Conservation (phyloP, 2,888 invertebrate species). For the Icerya purchasi region DNA sequence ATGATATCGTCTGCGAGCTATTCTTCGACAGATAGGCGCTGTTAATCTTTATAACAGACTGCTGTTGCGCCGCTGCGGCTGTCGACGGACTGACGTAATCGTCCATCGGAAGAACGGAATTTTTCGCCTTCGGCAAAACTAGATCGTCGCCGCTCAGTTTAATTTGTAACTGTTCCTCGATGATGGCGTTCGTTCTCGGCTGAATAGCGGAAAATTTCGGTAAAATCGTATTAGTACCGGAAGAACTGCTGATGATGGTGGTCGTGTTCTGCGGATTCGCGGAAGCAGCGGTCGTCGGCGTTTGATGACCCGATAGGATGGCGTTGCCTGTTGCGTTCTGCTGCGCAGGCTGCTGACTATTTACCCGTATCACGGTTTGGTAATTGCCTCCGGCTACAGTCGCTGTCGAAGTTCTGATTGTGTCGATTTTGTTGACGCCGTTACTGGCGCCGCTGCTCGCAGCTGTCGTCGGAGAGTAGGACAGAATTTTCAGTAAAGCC, state of each 20-base stretch:
- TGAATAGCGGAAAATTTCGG: background rate
- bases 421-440: background rate
- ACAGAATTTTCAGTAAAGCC: no score
- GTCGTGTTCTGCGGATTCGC: background rate
- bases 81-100: no score
- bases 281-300: slow-evolving; percentile 22
- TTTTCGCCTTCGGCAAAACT: background rate
- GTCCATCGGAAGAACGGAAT: no score
- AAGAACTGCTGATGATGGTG: background rate
- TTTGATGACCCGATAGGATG: no score
- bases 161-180: background rate
- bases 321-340: no score
- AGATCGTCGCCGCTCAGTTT: background rate
- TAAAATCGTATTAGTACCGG: background rate
- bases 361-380: slow-evolving; percentile 22
- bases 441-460: background rate
- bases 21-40: no score
- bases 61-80: no score
- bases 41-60: no score
- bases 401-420: slow-evolving; percentile 19
- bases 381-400: slow-evolving; percentile 25
- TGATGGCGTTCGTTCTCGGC: background rate
- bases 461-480: background rate
- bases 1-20: no score
- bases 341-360: slow-evolving; percentile 25